Evolutionary conservation across 2,888 invertebrate genomes (phyloP), one percentile per base, ranked within the genome.

Genomic region (Melanchra persicariae): DNA sequence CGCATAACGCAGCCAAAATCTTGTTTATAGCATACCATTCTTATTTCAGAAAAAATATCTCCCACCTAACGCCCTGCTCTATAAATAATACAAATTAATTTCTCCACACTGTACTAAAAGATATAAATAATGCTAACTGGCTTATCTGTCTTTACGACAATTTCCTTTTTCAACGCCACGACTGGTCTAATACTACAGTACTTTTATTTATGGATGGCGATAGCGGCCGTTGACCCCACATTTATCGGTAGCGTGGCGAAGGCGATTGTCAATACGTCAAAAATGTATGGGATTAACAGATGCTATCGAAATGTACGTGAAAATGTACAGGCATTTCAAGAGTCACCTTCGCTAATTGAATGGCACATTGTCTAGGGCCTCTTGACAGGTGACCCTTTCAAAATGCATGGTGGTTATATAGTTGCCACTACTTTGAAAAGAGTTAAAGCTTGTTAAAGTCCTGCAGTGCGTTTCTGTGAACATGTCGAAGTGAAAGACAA

Each of bases 81-180:
- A 80, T 78, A 82, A 78, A 80, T 78, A 74, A 78, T 81, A 74
- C 70, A 82, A 70, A 80, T 78, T 78, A 78, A 78, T 80, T n/a
- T 80, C 82, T 34, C 75, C 59, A 51, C 71, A 72, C 30, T 61
- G 79, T 34, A 77, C 77, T 81, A 79, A 79, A 77, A 81, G 77
- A 63, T 74, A 82, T 79, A 77, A 82, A 83, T 82, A 69, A 84
- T 67, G 19, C 64, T 69, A 80, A 66, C 74, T 60, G 52, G 69
- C 70, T 70, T 78, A 77, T 82, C 81, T 79, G 76, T 82, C 80
- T 79, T 63, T 59, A 69, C 70, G 73, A 69, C 72, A 76, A 75
- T 81, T 86, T 80, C 86, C 82, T 86, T 86, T 83, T 83, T 84
- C 78, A 80, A 68, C 64, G 74, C 81, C 59, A 79, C 57, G 74